Conservation (phyloP, 2,888 invertebrate species). For the Pollenia amentaria region DNA sequence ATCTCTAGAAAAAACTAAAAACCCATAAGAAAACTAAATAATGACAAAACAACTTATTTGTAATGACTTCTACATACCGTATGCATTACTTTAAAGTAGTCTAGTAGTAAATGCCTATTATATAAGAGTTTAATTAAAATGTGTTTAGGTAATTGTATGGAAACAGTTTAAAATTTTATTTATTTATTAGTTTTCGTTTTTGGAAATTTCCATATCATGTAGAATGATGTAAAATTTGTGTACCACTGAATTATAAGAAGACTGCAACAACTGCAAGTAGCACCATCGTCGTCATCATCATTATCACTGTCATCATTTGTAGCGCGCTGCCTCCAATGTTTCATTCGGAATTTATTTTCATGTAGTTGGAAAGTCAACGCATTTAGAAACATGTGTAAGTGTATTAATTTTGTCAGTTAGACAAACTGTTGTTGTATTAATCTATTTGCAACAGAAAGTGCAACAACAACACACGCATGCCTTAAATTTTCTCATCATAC, state of each 20-base stretch:
- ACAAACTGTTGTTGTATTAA: conserved; percentile 58
- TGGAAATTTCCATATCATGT: neutral
- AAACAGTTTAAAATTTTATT: conserved; percentile 24
- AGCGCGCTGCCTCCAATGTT: conserved; percentile 27
- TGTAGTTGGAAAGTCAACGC: conserved; percentile 59
- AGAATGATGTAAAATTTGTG: neutral
- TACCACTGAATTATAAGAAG: neutral
- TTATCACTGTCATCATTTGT: conserved; percentile 49
- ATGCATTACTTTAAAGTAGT: no score
- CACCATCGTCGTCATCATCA: conserved; percentile 23
- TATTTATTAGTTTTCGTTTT: neutral
- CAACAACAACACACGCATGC: neutral
- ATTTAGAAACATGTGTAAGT: conserved; percentile 69
- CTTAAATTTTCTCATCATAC: conserved; percentile 25
- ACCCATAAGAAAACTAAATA: no score
- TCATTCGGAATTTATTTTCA: conserved; percentile 42
- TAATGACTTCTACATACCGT: no score
- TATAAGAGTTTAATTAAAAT: no score
- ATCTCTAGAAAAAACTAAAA: neutral
- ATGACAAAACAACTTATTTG: no score
- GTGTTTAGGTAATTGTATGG: neutral
- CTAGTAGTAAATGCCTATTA: no score
- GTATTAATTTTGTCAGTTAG: conserved; percentile 70
- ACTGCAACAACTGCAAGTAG: conserved; percentile 33
- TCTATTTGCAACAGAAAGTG: conserved; percentile 32